Evolutionary conservation across 2,888 invertebrate genomes (phyloP).

Genomic region (Pandemis corylana): DNA sequence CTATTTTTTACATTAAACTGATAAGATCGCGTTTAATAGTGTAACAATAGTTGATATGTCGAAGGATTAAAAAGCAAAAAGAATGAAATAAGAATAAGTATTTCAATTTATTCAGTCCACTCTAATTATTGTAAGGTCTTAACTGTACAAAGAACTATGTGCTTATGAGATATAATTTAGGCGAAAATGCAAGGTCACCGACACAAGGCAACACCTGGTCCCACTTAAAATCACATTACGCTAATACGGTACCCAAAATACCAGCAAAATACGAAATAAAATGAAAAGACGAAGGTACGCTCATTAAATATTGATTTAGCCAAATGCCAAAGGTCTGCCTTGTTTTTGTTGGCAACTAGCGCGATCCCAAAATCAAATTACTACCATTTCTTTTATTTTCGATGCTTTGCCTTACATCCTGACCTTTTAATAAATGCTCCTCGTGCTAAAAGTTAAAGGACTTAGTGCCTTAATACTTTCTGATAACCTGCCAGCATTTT

Average conservation of each 20-base stretch:
- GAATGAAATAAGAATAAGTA: no score
- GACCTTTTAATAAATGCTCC: background rate
- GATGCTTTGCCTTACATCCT: background rate
- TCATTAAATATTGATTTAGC: conserved; percentile 54
- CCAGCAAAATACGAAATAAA: conserved; percentile 49
- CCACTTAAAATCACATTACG: conserved; percentile 65
- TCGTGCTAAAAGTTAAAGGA: background rate
- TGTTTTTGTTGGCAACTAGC: conserved; percentile 27
- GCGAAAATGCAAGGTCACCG: conserved; percentile 46
- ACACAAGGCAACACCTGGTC: conserved; percentile 42
- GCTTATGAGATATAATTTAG: background rate
- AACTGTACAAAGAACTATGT: no score
- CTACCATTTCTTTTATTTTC: conserved; percentile 20
- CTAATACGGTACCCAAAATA: conserved; percentile 42
- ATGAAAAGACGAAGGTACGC: conserved; percentile 45
- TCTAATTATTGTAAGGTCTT: no score
- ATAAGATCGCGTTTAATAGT: no score
- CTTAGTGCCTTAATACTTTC: background rate
- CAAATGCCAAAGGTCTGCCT: conserved; percentile 38
- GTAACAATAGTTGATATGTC: no score
- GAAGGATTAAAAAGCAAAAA: no score
- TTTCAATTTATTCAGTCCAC: no score
- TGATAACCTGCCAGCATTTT: background rate
- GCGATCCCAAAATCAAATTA: conserved; percentile 27
- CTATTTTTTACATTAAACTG: no score